Conservation (phyloP, 92 coral and sea anemone genomes). For the Metridium senile region DNA sequence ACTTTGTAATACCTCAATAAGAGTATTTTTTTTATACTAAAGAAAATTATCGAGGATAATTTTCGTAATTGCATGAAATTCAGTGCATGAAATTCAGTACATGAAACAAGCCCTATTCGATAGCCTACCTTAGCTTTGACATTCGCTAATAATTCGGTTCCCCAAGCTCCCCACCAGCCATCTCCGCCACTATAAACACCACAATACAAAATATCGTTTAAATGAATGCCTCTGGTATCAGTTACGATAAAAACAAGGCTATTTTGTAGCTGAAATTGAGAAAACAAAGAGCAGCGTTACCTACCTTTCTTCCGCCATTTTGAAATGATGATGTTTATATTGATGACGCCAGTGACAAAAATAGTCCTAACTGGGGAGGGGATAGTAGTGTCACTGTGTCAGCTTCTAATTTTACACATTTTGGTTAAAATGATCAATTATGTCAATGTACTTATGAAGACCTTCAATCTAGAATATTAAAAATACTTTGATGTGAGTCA, state of each 20-base stretch:
- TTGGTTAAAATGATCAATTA: too few relatives aligned
- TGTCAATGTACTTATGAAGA: too few relatives aligned
- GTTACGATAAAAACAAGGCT: slow-evolving; percentile 4
- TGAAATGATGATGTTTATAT: slow-evolving; percentile 48
- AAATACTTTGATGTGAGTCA: neutral
- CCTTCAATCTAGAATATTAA: too few relatives aligned
- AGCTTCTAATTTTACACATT: neutral
- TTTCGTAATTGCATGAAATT: too few relatives aligned
- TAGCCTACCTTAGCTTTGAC: slow-evolving; percentile 68
- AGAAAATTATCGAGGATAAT: too few relatives aligned
- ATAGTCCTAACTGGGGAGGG: slow-evolving; percentile 6
- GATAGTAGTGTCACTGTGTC: neutral
- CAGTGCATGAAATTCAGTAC: too few relatives aligned
- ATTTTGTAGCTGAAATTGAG: neutral
- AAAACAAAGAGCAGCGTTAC: slow-evolving; percentile 4
- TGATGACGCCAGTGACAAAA: slow-evolving; percentile 51
- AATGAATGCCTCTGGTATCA: neutral
- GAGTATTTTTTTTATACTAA: too few relatives aligned
- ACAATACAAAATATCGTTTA: neutral
- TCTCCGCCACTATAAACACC: slow-evolving; percentile 71
- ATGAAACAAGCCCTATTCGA: too few relatives aligned
- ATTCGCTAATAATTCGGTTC: slow-evolving; percentile 60
- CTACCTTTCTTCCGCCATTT: slow-evolving; percentile 94
- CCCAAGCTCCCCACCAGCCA: slow-evolving; percentile 91
- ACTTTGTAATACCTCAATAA: too few relatives aligned